Conservation (phyloP, 2,888 invertebrate species). For the Tholera decimalis region DNA sequence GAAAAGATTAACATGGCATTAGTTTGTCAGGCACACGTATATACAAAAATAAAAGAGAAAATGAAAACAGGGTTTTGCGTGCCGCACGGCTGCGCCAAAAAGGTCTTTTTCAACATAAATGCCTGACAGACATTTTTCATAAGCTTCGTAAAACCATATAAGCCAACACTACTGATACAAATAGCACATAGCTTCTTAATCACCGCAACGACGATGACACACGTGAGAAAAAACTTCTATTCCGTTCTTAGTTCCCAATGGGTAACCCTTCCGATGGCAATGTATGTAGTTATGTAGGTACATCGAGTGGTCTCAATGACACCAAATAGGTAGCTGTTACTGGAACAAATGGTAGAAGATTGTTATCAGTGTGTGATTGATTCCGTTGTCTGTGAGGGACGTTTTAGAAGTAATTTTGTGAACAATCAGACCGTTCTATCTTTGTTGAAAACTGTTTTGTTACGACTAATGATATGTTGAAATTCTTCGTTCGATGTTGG, state of each 20-base stretch:
- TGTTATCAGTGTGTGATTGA: slow-evolving; percentile 63
- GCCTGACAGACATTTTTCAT: too few species aligned
- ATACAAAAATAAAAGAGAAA: too few species aligned
- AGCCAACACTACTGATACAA: slow-evolving; percentile 15
- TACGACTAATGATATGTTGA: slow-evolving; percentile 25
- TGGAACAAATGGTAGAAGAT: slow-evolving; percentile 62
- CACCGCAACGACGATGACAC: slow-evolving; percentile 21
- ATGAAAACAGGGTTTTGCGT: too few species aligned
- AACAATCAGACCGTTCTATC: slow-evolving; percentile 61
- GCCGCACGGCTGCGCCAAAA: too few species aligned
- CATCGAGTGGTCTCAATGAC: slow-evolving; percentile 38
- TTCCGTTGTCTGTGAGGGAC: slow-evolving; percentile 55
- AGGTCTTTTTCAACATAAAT: too few species aligned
- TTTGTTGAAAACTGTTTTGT: slow-evolving; percentile 53
- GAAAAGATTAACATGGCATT: too few species aligned
- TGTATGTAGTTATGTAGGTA: slow-evolving; percentile 24
- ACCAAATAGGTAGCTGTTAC: slow-evolving; percentile 64
- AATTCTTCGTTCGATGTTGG: slow-evolving; percentile 7
- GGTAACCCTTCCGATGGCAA: slow-evolving; percentile 62
- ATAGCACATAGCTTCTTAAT: slow-evolving; percentile 21
- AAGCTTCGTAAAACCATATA: neutral
- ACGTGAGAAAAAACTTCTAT: slow-evolving; percentile 19
- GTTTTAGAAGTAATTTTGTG: slow-evolving; percentile 62
- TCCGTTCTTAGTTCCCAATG: slow-evolving; percentile 58
- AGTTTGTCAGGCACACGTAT: too few species aligned